Evolutionary conservation across 2,888 invertebrate genomes (phyloP).

Genomic region (Phaedon cochleariae): DNA sequence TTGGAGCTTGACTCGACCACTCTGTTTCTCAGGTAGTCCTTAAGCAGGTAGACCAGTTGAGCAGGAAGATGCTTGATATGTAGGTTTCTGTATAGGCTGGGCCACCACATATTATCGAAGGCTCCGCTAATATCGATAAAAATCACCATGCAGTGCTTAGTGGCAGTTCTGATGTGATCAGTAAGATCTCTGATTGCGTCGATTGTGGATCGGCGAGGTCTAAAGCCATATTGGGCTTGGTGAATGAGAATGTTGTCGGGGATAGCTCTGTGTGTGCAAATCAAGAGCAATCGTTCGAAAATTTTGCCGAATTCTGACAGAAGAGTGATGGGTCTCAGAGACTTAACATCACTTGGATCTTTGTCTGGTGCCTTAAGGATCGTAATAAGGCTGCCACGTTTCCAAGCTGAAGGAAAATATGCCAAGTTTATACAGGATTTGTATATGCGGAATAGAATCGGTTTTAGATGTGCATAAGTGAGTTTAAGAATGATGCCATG

Average conservation of each 20-base stretch:
- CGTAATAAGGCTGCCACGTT: background rate
- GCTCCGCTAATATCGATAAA: no score
- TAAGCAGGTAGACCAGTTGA: background rate
- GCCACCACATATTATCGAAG: no score
- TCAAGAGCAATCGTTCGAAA: no score
- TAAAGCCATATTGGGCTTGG: background rate
- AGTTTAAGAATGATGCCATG: no score
- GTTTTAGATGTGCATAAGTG: no score
- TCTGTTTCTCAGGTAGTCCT: background rate
- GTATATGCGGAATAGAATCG: no score
- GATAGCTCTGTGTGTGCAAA: no score
- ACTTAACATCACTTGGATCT: background rate
- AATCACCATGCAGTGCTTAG: background rate
- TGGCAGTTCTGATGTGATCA: background rate
- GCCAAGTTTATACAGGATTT: no score
- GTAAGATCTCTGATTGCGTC: background rate
- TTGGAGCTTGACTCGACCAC: background rate
- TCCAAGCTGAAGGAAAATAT: background rate
- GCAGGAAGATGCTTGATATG: background rate
- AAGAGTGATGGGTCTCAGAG: background rate
- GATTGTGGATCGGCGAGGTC: background rate
- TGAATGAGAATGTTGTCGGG: background rate
- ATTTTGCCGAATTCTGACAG: background rate
- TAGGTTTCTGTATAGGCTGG: no score
- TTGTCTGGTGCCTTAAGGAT: background rate